Conservation (phyloP, 2,888 invertebrate species). For the Volucella inflata region DNA sequence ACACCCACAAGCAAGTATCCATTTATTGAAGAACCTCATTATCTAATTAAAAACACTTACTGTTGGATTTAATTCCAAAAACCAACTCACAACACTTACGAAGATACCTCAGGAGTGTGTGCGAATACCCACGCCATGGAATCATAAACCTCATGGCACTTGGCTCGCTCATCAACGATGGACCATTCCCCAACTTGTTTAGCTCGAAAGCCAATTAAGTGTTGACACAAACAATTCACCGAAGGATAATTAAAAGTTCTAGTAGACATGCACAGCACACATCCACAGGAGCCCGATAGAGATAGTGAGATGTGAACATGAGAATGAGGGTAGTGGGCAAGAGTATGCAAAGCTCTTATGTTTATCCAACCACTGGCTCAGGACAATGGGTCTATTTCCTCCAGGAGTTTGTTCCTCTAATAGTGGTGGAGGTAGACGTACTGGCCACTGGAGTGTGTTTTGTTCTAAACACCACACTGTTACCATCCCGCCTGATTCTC, state of each 20-base stretch:
- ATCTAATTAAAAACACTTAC: conserved; percentile 57
- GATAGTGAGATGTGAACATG: neutral
- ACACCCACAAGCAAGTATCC: conserved; percentile 2
- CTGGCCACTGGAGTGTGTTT: conserved; percentile 61
- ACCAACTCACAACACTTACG: conserved; percentile 41
- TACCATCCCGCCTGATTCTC: neutral
- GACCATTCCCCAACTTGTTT: conserved; percentile 7
- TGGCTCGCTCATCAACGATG: neutral
- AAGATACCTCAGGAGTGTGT: conserved; percentile 31
- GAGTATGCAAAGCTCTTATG: conserved; percentile 31
- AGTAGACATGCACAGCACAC: conserved; percentile 64
- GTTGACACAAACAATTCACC: conserved; percentile 75
- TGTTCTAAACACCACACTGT: conserved; percentile 49
- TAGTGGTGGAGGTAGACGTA: conserved; percentile 32
- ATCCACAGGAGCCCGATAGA: neutral
- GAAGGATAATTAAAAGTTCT: conserved; percentile 75
- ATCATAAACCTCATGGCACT: conserved; percentile 49
- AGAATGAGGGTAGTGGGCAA: neutral
- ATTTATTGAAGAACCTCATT: conserved; percentile 50
- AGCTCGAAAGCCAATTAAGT: conserved; percentile 73
- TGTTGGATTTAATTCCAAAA: conserved; percentile 62
- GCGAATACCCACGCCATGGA: conserved; percentile 11
- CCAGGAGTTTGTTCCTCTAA: neutral
- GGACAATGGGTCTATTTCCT: conserved; percentile 34
- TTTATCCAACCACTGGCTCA: conserved; percentile 24